Evolutionary conservation across 2,113 vertebrate species (phyloP), one percentile per base, ranked within the genome.

Genomic region (Pluvialis apricaria): DNA sequence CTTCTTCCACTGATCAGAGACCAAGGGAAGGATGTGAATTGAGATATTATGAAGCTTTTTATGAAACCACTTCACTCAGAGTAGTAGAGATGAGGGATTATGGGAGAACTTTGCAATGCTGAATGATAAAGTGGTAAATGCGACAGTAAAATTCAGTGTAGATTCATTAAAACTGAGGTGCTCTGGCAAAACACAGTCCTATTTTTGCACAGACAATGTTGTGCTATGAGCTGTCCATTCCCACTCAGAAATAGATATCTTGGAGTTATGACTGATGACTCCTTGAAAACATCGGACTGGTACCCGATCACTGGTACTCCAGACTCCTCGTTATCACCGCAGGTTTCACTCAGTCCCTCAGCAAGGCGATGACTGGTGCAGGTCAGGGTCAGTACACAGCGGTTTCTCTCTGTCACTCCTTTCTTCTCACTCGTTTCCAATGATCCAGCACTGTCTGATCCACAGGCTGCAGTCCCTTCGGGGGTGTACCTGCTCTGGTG

Each of bases 331-430:
- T 18, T 31, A 6, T 8, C 51, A 42, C 51, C 4, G 1, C 13
- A 11, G 42, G 51, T 49, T 57, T 32, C 58, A 4, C 42, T 22
- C 51, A 5, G 11, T 11, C 25, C 31, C 31, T 28, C 31, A 21
- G 22, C 5, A 8, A 40, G 49, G 6, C 1, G 12, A 55, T 9
- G 29, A 5, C 0, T 25, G 31, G 20, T 2, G 1, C 9, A 12
- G 69, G 32, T 82, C 60, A 19, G 87, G 60, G 42, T 28, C 36
- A 13, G 70, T 2, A 52, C 52, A 24, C 15, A 8, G 36, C 3
- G 1, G 42, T 42, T 72, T 58, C 60, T 28, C 26, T 51, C 26
- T 28, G 32, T 28, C 12, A 0, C 31, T 66, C 26, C 32, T 26
- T 49, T 44, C 42, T 75, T 38, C 45, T 76, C 22, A 11, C 38